Percentiles rank a stretch among this genome's conserved stretches.
Conservation (phyloP, 2,113 vertebrate genomes). For the Pitta sordida region DNA sequence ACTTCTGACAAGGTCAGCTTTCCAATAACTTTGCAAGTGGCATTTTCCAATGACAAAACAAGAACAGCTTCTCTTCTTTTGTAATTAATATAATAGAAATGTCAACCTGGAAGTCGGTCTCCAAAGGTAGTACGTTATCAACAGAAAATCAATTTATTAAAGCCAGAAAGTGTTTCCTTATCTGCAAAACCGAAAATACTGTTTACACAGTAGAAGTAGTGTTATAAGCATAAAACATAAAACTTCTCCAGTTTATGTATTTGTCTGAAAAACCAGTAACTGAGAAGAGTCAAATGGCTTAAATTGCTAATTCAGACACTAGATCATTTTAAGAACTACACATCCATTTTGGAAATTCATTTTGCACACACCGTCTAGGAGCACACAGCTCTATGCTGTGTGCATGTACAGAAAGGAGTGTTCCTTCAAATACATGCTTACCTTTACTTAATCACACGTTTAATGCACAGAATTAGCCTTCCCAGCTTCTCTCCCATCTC, state of each 20-base stretch:
- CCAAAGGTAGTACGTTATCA: conserved; percentile 1
- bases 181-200: neutral
- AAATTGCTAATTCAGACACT: neutral
- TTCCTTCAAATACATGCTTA: neutral
- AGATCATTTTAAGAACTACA: neutral
- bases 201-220: neutral
- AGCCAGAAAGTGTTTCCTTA: neutral
- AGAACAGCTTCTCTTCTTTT: neutral
- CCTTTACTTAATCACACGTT: neutral
- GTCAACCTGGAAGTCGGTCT: conserved; percentile 19
- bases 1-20: conserved; percentile 55
- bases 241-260: neutral
- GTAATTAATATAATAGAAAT: conserved; percentile 44
- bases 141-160: conserved; percentile 17
- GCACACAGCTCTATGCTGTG: rapidly evolving
- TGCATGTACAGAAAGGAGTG: neutral
- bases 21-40: conserved; percentile 53
- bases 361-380: neutral
- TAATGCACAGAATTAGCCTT: neutral
- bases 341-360: neutral
- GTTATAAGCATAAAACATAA: neutral
- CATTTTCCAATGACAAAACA: conserved; percentile 53
- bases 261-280: neutral
- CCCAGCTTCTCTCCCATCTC: neutral
- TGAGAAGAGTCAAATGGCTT: neutral